Percentiles rank a stretch among this genome's conserved stretches.
Conservation (phyloP, 2,797 vertebrate genomes). For the Coluber constrictor region DNA sequence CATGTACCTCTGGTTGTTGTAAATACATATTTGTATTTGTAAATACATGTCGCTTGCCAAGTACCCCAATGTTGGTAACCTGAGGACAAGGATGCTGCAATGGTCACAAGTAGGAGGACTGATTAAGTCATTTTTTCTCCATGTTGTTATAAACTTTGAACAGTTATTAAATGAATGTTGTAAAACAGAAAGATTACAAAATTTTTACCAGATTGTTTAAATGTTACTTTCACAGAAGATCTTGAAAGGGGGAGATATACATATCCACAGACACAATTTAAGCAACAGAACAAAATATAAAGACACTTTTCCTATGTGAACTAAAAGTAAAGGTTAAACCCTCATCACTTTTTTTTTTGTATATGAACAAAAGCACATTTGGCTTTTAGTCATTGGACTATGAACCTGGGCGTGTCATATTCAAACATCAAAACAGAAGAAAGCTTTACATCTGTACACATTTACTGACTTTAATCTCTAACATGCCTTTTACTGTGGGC, state of each 20-base stretch:
- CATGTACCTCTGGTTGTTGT: neutral
- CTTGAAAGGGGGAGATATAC: too few relatives aligned
- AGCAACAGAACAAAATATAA: neutral
- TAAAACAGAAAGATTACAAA: neutral
- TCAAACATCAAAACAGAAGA: constrained; percentile 1
- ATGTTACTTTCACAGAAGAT: neutral
- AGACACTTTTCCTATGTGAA: neutral
- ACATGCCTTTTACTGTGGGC: neutral
- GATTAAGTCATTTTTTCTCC: neutral
- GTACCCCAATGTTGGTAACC: neutral
- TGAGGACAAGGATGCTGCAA: neutral
- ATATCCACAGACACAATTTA: neutral
- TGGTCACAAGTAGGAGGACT: neutral
- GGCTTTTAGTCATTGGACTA: constrained; percentile 9
- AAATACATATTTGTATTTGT: neutral
- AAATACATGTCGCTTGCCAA: neutral
- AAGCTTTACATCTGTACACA: constrained; percentile 9
- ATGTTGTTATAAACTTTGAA: neutral
- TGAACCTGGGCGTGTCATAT: constrained; percentile 11
- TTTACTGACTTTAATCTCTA: constrained; percentile 5
- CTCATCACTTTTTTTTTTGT: neutral
- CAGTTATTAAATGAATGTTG: neutral
- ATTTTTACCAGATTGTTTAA: neutral
- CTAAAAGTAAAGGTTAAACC: neutral
- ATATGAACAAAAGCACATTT: neutral